A percentile compares a stretch with the other conserved stretches of the same genome.
phyloP scores from a whole-genome alignment of 2,797 vertebrate genomes.

The Oreochromis mossambicus region DNA sequence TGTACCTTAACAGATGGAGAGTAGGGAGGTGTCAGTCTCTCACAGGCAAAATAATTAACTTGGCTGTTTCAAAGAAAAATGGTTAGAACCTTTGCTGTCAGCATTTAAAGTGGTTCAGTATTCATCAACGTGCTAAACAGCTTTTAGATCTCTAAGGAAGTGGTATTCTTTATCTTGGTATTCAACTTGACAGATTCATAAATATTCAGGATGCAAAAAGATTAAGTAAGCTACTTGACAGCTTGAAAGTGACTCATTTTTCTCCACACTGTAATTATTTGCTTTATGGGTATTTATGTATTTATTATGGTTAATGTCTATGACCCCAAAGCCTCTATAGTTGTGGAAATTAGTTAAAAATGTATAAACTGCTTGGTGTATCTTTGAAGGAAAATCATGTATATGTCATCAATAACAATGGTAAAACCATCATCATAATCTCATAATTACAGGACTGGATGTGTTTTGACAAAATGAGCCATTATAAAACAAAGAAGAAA shows the following conservation, averaged over 20 bases:
- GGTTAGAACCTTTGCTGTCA: not conserved
- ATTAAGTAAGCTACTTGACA: not conserved
- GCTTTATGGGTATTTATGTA: not conserved
- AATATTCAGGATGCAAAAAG: not conserved
- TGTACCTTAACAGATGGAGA: not conserved
- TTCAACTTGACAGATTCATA: not conserved
- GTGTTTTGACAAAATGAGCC: not conserved
- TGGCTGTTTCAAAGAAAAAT: not conserved
- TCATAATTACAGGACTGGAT: not conserved
- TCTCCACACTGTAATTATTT: not conserved
- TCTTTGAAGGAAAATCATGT: not conserved
- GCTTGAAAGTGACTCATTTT: not conserved
- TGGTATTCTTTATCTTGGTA: not conserved
- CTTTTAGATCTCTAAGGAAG: not conserved
- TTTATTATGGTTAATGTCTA: not conserved
- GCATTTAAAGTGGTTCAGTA: not conserved
- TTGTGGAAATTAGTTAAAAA: not conserved
- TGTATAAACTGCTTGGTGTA: not conserved
- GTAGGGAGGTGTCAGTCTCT: not conserved
- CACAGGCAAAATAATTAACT: not conserved
- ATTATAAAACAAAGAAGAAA: not conserved
- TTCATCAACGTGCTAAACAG: not conserved
- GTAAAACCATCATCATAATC: not conserved
- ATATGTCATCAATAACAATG: not conserved
- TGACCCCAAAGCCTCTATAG: not conserved